Percentiles rank a stretch among this genome's conserved stretches.
These are phyloP conservation scores for Pseudopodoces humilis DNA, from an alignment of 2,113 vertebrate genomes.

Conservation along the genomic window DNA sequence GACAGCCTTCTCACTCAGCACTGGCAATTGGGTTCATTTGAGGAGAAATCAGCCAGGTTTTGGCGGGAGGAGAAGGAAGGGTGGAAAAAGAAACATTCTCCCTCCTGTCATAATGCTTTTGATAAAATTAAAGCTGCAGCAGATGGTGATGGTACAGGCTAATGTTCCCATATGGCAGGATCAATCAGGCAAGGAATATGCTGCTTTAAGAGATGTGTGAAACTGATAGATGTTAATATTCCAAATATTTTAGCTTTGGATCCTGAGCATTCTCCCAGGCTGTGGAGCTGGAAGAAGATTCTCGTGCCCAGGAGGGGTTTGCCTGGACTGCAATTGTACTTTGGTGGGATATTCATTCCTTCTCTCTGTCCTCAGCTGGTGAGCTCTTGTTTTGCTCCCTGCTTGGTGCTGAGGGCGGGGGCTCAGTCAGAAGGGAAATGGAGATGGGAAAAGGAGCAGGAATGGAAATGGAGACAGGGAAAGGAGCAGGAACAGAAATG, in stretches of 20 bases:
- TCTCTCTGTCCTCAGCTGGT: not conserved
- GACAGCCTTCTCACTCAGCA: not conserved
- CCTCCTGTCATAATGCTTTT: constrained; percentile 38
- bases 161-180: constrained; percentile 54
- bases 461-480: fast-evolving
- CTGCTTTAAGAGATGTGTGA: constrained; percentile 7
- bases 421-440: not conserved
- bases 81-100: constrained; percentile 14
- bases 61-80: not conserved
- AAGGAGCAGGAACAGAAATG: fast-evolving
- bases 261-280: not conserved
- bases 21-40: constrained; percentile 1
- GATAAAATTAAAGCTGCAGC: constrained; percentile 51
- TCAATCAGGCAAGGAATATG: constrained; percentile 32
- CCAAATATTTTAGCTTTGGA: constrained; percentile 52
- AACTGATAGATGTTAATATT: constrained; percentile 58
- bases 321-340: not conserved
- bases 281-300: not conserved
- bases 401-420: not conserved
- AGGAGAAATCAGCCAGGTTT: constrained; percentile 40
- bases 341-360: not conserved
- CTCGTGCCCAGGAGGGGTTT: not conserved
- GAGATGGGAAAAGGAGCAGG: not conserved
- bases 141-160: constrained; percentile 57
- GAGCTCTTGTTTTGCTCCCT: not conserved